Conservation (phyloP, 2,888 invertebrate genomes). For the Perizoma flavofasciatum region DNA sequence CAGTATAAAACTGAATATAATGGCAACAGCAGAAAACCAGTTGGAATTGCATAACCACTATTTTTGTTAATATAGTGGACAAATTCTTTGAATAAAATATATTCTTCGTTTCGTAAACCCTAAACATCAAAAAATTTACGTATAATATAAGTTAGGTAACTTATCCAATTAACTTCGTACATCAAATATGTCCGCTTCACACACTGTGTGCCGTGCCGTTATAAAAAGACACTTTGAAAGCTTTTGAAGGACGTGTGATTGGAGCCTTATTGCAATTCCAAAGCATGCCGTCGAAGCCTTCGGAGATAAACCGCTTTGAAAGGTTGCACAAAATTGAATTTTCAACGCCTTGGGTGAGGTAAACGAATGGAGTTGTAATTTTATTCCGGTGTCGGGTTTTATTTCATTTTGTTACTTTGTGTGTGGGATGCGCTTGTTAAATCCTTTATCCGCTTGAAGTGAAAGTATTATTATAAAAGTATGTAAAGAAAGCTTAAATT, state of each 20-base stretch:
- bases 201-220: slow-evolving; percentile 36
- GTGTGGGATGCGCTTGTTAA: slow-evolving; percentile 21
- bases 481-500: too few species aligned
- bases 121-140: too few species aligned
- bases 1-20: too few species aligned
- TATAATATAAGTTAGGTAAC: not conserved
- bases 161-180: slow-evolving; percentile 16
- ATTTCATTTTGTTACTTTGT: slow-evolving; percentile 27
- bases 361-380: slow-evolving; percentile 31
- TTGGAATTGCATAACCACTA: too few species aligned
- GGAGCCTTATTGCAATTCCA: slow-evolving; percentile 70
- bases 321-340: slow-evolving; percentile 52
- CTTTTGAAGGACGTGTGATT: slow-evolving; percentile 68
- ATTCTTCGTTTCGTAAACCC: too few species aligned
- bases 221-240: slow-evolving; percentile 62
- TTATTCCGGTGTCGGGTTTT: slow-evolving; percentile 28
- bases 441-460: not conserved
- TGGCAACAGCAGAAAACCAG: too few species aligned
- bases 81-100: too few species aligned
- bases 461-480: too few species aligned
- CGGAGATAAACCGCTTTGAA: slow-evolving; percentile 47
- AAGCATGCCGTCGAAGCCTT: slow-evolving; percentile 45
- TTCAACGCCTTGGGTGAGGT: slow-evolving; percentile 27
- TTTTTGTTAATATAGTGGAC: too few species aligned
- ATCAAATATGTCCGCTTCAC: slow-evolving; percentile 1